These are phyloP conservation scores for Eurystomus glaucurus DNA, from an alignment of 2,797 vertebrate genomes.

Conservation along the genomic window DNA sequence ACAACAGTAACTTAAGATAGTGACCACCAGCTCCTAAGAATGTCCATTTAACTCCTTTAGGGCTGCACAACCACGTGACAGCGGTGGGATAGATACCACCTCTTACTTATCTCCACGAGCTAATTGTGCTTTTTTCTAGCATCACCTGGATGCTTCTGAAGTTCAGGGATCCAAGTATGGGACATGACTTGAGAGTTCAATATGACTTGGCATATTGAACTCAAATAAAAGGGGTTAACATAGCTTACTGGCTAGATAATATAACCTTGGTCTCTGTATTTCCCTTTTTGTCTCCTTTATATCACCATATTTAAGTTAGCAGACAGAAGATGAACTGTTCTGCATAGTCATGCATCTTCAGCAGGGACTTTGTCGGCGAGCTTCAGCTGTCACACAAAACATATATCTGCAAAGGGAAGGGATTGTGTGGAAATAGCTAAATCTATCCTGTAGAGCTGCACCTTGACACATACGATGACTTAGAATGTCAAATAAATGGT, in stretches of 20 bases:
- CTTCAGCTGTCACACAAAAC: conserved; percentile 31
- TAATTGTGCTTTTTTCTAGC: not conserved
- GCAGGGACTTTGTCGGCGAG: not conserved
- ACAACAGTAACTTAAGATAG: not conserved
- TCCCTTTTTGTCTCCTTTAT: not conserved
- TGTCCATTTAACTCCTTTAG: not conserved
- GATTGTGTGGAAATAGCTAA: conserved; percentile 9
- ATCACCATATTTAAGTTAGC: not conserved
- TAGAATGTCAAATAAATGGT: conserved; percentile 42
- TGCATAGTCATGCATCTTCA: not conserved
- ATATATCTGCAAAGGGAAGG: conserved; percentile 42
- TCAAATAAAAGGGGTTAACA: not conserved
- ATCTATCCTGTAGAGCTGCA: conserved; percentile 26
- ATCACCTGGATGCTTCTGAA: not conserved
- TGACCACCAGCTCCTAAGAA: not conserved
- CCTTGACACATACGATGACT: not conserved
- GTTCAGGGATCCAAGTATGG: not conserved
- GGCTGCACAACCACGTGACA: not conserved
- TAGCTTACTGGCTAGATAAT: not conserved
- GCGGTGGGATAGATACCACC: not conserved
- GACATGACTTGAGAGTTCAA: not conserved
- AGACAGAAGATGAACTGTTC: not conserved
- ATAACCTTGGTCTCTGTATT: not conserved
- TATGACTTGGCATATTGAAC: not conserved
- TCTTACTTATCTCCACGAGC: not conserved